phyloP scores from a whole-genome alignment of 1,140 invertebrate species.

The Vanessa tameamea region DNA sequence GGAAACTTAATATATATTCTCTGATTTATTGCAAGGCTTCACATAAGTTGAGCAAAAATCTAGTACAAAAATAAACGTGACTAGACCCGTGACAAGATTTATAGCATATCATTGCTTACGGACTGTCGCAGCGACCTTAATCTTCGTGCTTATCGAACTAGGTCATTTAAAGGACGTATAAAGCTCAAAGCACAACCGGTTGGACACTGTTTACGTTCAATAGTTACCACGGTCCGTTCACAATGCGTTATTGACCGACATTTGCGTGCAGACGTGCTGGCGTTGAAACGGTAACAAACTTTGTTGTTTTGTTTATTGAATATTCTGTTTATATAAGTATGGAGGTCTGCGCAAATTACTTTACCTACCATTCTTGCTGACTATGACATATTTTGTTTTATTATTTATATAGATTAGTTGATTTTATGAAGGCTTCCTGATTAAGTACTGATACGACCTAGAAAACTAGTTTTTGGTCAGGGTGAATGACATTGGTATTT shows the following conservation, averaged over 20 bases:
- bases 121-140: conserved; percentile 31
- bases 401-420: too few relatives aligned
- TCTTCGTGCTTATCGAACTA: conserved; percentile 25
- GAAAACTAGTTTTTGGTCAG: too few relatives aligned
- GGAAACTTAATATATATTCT: too few relatives aligned
- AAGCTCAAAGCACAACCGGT: conserved; percentile 30
- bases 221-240: conserved; percentile 26
- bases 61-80: background rate
- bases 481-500: too few relatives aligned
- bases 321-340: background rate
- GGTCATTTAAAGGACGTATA: conserved; percentile 35
- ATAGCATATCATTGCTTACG: background rate
- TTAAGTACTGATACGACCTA: too few relatives aligned
- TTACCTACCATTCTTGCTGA: too few relatives aligned
- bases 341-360: background rate
- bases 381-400: too few relatives aligned
- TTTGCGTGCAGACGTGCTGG: conserved; percentile 14
- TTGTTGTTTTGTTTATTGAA: background rate
- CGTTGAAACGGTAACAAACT: background rate
- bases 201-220: conserved; percentile 32
- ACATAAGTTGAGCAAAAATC: too few relatives aligned
- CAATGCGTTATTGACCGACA: conserved; percentile 29
- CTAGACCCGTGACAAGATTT: conserved; percentile 1
- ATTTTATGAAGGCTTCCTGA: too few relatives aligned
- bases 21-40: too few relatives aligned